phyloP scores from a whole-genome alignment of 2,797 vertebrate species.

The Platalea minor region DNA sequence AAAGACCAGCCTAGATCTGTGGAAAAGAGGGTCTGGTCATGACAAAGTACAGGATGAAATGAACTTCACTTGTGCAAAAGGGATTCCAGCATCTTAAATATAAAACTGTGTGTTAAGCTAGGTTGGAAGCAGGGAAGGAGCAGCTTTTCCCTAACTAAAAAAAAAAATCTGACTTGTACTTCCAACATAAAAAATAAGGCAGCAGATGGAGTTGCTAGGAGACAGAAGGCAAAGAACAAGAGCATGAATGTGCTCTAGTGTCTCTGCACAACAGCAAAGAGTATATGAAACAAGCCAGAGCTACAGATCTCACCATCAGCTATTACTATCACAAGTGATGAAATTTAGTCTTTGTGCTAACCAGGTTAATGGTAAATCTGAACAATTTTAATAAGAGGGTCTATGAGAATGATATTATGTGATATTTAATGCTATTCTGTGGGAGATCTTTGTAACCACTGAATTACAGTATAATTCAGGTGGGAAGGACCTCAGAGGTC shows the following conservation, averaged over 20 bases:
- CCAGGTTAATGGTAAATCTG: background rate
- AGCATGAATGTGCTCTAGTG: conserved; percentile 34
- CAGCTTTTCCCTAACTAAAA: conserved; percentile 34
- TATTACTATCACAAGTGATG: background rate
- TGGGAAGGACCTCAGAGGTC: background rate
- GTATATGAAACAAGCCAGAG: background rate
- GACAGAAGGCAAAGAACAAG: conserved; percentile 58
- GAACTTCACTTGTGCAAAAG: background rate
- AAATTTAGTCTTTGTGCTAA: conserved; percentile 1
- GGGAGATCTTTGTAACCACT: background rate
- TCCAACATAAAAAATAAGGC: conserved; percentile 54
- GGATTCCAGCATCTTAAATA: background rate
- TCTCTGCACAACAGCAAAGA: conserved; percentile 44
- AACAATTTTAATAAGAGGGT: background rate
- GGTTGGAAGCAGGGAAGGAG: background rate
- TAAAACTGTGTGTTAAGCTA: background rate
- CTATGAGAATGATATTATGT: background rate
- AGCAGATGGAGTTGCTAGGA: conserved; percentile 72
- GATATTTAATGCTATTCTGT: background rate
- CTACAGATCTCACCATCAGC: background rate
- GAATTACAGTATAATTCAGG: background rate
- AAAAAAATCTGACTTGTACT: conserved; percentile 29
- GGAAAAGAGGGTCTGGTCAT: background rate
- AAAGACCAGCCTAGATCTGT: background rate
- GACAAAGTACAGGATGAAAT: background rate